phyloP scores from a whole-genome alignment of 2,797 vertebrate species.

The Pantherophis vulpinus region DNA sequence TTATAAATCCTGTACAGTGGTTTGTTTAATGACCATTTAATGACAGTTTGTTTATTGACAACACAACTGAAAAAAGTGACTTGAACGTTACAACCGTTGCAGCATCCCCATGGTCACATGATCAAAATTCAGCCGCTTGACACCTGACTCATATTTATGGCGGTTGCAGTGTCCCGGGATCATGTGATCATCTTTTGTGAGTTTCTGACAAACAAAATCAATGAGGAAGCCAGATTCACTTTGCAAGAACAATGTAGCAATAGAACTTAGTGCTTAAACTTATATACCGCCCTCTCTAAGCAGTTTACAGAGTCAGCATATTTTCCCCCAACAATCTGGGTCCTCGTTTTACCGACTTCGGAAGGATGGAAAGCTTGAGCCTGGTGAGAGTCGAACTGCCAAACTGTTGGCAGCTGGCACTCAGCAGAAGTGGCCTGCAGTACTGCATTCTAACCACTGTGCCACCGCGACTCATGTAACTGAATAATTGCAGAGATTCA shows the following conservation, averaged over 20 bases:
- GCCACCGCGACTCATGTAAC: background rate
- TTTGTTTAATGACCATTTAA: background rate
- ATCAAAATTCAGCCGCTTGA: background rate
- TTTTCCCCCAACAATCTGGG: too few species aligned
- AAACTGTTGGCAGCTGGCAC: too few species aligned
- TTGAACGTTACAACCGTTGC: background rate
- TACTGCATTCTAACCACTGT: too few species aligned
- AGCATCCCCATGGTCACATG: background rate
- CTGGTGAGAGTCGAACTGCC: too few species aligned
- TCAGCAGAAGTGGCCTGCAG: too few species aligned
- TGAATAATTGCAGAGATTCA: too few species aligned
- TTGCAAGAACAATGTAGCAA: background rate
- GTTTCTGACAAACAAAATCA: too few species aligned
- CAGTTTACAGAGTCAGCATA: too few species aligned
- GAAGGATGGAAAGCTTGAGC: too few species aligned
- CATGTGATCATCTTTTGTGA: background rate
- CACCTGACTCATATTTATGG: background rate
- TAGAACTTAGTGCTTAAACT: too few species aligned
- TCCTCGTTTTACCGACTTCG: too few species aligned
- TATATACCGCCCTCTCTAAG: too few species aligned
- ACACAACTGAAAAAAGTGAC: background rate
- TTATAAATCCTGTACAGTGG: background rate
- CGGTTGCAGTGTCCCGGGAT: background rate
- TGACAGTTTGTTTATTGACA: background rate
- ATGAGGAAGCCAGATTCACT: background rate